A percentile compares a stretch with the other conserved stretches of the same genome.
These are phyloP conservation scores for Latheticus oryzae DNA, from an alignment of 2,888 invertebrate species.

Conservation along the genomic window DNA sequence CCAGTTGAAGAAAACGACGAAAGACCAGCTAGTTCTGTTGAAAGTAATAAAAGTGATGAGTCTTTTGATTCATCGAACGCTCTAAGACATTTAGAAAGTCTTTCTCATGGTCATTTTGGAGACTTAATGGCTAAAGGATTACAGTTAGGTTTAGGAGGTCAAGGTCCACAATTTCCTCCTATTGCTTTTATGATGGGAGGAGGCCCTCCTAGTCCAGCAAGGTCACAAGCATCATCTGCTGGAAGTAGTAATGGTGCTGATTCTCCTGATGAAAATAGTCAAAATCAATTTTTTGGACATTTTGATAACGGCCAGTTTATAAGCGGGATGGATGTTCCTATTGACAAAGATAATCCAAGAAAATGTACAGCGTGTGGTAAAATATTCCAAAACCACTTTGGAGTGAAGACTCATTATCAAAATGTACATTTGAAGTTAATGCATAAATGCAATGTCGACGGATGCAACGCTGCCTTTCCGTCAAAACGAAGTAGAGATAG, in stretches of 20 bases:
- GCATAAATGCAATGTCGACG: constrained; percentile 95
- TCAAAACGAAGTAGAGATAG: constrained; percentile 93
- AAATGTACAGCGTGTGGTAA: constrained; percentile 94
- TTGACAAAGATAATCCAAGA: constrained; percentile 91
- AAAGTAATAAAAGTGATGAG: constrained; percentile 71
- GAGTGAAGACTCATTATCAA: constrained; percentile 94
- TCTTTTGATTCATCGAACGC: constrained; percentile 76
- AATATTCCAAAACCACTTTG: constrained; percentile 92
- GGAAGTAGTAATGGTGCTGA: constrained; percentile 69
- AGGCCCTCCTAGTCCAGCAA: constrained; percentile 72
- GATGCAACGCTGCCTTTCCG: constrained; percentile 94
- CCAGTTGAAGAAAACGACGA: constrained; percentile 61
- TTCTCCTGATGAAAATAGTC: constrained; percentile 70
- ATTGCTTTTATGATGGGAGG: constrained; percentile 67
- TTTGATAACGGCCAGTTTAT: constrained; percentile 81
- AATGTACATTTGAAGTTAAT: constrained; percentile 94
- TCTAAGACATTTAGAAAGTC: constrained; percentile 80
- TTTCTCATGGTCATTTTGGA: constrained; percentile 82
- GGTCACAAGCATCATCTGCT: constrained; percentile 73
- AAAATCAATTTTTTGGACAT: constrained; percentile 76
- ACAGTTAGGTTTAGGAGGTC: constrained; percentile 62
- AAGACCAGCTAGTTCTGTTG: constrained; percentile 68
- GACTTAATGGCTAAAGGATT: constrained; percentile 65
- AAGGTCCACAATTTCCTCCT: constrained; percentile 64
- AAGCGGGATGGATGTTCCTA: constrained; percentile 83